Conservation (phyloP, 23 tunicate species). For the Halocynthia roretzi region DNA sequence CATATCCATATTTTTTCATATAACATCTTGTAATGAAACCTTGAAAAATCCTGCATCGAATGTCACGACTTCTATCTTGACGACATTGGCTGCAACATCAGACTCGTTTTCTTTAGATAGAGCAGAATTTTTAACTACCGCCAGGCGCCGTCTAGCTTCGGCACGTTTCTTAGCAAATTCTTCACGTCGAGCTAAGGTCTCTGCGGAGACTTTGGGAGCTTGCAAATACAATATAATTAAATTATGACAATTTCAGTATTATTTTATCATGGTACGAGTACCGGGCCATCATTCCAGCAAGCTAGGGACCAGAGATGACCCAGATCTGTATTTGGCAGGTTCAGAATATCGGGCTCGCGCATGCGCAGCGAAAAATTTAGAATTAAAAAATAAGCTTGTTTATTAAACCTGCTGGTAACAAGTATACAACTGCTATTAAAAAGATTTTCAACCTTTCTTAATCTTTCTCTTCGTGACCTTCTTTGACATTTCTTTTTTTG, state of each 20-base stretch:
- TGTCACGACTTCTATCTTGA: constrained; percentile 12
- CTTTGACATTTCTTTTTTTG: constrained; percentile 28
- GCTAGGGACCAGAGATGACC: too few species aligned
- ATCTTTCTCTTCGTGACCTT: background rate
- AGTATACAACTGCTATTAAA: background rate
- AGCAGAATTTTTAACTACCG: constrained; percentile 55
- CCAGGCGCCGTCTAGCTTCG: constrained; percentile 62
- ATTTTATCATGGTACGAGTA: background rate
- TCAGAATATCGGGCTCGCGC: background rate
- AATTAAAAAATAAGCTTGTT: too few species aligned
- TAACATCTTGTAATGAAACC: constrained; percentile 6
- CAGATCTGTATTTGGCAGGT: background rate
- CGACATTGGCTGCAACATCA: background rate
- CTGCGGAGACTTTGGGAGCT: constrained; percentile 2
- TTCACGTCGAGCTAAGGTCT: constrained; percentile 4
- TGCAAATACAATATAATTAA: background rate
- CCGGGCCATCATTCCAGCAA: too few species aligned
- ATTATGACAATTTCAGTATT: background rate
- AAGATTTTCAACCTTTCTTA: background rate
- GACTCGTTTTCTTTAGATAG: background rate
- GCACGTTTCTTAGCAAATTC: constrained; percentile 34
- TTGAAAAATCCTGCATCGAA: constrained; percentile 86
- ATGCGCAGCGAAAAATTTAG: background rate
- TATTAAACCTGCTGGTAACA: too few species aligned
- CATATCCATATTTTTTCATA: background rate